Evolutionary conservation across 64 coral and sea anemone genomes (phyloP), one percentile per base, ranked within the genome.

Genomic region (Dendronephthya gigantea): DNA sequence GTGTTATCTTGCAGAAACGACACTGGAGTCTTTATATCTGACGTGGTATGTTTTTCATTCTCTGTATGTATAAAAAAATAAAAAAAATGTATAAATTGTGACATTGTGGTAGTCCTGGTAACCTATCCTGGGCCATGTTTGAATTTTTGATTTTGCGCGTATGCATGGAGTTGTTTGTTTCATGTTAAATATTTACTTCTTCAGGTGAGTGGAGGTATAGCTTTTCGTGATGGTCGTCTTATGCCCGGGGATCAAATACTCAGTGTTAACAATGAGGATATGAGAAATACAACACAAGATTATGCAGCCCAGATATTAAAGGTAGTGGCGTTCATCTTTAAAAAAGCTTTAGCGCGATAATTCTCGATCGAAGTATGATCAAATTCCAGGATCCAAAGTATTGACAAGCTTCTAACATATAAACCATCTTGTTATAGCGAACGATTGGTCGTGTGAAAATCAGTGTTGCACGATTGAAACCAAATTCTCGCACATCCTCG

Each of bases 181-280:
- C 13, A 69, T 25, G 41, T 45, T 45, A 4, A 45, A 45, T 66
- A 14, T 45, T 83, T 34, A 23, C 27, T 13, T 47, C 69, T 14
- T 35, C 12, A 94, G 92, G 92, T 96, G 12, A 90, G 86, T 82
- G 94, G 94, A 2, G 94, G 94, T 14, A 83, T 92, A 5, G 94
- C 94, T 15, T 91, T 90, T 38, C 74, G 86, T 7, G 89, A 96
- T 65, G 94, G 94, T 38, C 86, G 87, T 50, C 86, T 96, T 10
- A 72, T 89, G 19, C 86, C 91, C 29, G 94, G 94, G 50, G 94
- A 96, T 35, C 94, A 96, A 79, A 92, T 96, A 40, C 86, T 96
- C 12, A 90, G 88, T 48, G 94, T 96, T 5, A 96, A 96, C 74
- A 91, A 90, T n/a, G 94, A 92, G 17, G 94, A 96, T 87, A 86